Conservation (phyloP, 2,113 vertebrate species). For the Gavia stellata region DNA sequence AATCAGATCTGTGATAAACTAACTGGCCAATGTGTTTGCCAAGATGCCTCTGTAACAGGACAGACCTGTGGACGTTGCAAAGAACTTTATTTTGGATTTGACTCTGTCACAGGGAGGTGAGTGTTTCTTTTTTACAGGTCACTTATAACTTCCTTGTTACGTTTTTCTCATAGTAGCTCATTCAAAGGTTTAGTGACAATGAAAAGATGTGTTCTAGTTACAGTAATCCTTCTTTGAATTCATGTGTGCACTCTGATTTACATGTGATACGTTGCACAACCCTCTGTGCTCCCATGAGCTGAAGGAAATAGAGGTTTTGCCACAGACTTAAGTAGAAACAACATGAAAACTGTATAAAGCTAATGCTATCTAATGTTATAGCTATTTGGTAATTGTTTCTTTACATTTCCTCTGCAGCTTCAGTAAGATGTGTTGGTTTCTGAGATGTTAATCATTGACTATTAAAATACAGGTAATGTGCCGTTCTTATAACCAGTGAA, state of each 20-base stretch:
- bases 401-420: background rate
- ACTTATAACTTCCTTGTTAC: background rate
- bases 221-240: background rate
- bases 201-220: background rate
- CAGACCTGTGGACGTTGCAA: slow-evolving; percentile 79
- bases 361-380: background rate
- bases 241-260: background rate
- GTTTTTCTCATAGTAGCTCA: background rate
- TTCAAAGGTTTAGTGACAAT: background rate
- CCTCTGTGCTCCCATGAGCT: background rate
- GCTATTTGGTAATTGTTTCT: background rate
- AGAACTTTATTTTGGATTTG: slow-evolving; percentile 84
- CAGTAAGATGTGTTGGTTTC: background rate
- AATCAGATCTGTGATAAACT: slow-evolving; percentile 71
- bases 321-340: background rate
- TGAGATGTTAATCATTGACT: background rate
- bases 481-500: background rate
- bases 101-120: slow-evolving; percentile 83
- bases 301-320: background rate
- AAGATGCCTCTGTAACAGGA: slow-evolving; percentile 77
- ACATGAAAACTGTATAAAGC: background rate
- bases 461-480: background rate
- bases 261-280: fast-evolving
- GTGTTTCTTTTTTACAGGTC: background rate
- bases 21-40: slow-evolving; percentile 82